Evolutionary conservation across 2,888 invertebrate genomes (phyloP).

Genomic region (Mythimna vitellina): DNA sequence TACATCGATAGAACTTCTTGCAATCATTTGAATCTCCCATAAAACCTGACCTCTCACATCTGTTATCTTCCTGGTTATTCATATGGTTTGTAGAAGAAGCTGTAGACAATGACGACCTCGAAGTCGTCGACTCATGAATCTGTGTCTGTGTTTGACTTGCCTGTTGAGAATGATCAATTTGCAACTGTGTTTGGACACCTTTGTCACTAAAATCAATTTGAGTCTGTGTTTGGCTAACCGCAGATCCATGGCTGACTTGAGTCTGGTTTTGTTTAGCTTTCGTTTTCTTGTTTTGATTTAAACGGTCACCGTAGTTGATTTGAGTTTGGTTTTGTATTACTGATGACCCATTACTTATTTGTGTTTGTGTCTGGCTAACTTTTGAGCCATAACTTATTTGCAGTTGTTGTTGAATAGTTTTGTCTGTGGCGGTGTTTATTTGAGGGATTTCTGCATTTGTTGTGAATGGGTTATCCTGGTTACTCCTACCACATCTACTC

Average conservation of each 20-base stretch:
- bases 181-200: constrained; percentile 76
- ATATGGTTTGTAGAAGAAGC: constrained; percentile 8
- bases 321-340: constrained; percentile 77
- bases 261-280: constrained; percentile 73
- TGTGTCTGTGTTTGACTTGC: constrained; percentile 76
- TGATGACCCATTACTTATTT: constrained; percentile 71
- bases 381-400: constrained; percentile 74
- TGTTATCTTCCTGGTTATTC: constrained; percentile 24
- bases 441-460: constrained; percentile 25
- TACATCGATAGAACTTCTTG: constrained; percentile 93
- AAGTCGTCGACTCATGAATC: constrained; percentile 67
- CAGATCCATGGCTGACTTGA: constrained; percentile 72
- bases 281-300: constrained; percentile 53
- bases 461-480: constrained; percentile 42
- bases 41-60: constrained; percentile 88
- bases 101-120: constrained; percentile 50
- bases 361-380: constrained; percentile 74
- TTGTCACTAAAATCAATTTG: constrained; percentile 74
- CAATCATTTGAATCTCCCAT: constrained; percentile 90
- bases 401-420: constrained; percentile 70
- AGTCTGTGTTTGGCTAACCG: constrained; percentile 75
- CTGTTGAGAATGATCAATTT: constrained; percentile 76
- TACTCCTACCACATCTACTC: constrained; percentile 78
- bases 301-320: constrained; percentile 70
- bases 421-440: constrained; percentile 39